A percentile compares a stretch with the other conserved stretches of the same genome.
Evolutionary conservation across 2,113 vertebrate species (phyloP).

Genomic region (Pedetes capensis): DNA sequence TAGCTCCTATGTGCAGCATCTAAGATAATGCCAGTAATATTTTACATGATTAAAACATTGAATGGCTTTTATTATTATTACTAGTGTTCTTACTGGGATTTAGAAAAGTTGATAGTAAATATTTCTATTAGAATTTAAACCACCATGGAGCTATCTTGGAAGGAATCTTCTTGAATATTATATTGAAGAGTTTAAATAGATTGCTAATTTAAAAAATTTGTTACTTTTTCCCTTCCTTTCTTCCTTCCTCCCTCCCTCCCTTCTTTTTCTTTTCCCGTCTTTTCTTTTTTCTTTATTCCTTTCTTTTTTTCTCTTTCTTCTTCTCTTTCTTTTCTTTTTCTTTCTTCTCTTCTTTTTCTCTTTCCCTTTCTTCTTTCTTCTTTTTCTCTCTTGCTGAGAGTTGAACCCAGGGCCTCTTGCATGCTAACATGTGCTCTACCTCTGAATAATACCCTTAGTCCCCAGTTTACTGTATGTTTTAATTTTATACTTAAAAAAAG

Average conservation of each 20-base stretch:
- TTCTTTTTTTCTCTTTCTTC: too few species aligned
- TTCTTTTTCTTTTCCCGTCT: too few species aligned
- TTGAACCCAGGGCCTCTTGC: background rate
- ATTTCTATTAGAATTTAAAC: background rate
- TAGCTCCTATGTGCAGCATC: background rate
- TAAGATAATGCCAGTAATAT: background rate
- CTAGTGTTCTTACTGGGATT: background rate
- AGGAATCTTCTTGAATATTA: background rate
- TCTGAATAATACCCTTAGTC: background rate
- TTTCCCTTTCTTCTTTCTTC: background rate
- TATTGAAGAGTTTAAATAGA: background rate
- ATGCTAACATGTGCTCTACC: background rate
- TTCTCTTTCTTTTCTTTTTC: too few species aligned
- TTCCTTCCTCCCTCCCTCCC: background rate
- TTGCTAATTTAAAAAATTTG: background rate
- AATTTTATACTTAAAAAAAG: conserved; percentile 12
- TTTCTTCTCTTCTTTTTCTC: background rate
- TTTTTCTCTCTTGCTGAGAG: background rate
- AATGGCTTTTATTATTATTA: background rate
- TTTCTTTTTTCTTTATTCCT: too few species aligned
- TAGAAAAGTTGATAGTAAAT: background rate
- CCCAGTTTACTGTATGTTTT: background rate
- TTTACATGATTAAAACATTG: background rate
- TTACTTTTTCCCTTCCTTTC: background rate
- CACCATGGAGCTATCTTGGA: background rate